Evolutionary conservation across 2,888 invertebrate genomes (phyloP), one percentile per base, ranked within the genome.

Genomic region (Didymodactylos carnosus): DNA sequence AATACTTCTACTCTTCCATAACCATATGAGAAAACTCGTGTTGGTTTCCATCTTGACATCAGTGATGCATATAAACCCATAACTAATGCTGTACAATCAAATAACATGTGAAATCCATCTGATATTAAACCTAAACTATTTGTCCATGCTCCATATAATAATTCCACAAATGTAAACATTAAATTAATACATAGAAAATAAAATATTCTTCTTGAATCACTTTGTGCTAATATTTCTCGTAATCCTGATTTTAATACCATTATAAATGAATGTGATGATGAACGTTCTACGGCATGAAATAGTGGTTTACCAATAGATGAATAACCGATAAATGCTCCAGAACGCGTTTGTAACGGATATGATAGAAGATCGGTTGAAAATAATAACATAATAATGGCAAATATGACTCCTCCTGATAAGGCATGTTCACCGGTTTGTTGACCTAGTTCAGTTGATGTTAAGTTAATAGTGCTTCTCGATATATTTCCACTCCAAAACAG

Each of bases 101-200:
- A 87, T 49, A 87, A 78, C 87, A 87, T 87, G 79, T 87, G 87
- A 79, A 87, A 87, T 6, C 86, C 86, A 79, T 87, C 87, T 3
- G 86, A 86, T 75, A 87, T 86, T 53, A 87, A 79, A 14, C 87
- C 86, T 39, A 87, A 49, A 23, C 49, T 25, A 79, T 87, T 87
- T 43, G 86, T 87, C 85, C 85, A 85, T 70, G 85, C 84, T 8
- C 87, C 87, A 78, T 87, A 87, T 3, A 84, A 77, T 78, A 87
- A 82, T 79, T 87, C 87, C 7, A 87, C 85, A 78, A 84, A 83
- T 4, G 85, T 86, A 77, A 86, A 86, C 35, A 62, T 35, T 71
- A 74, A 53, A 71, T 74, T 74, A 39, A 74, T 27, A 8, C 71
- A 74, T n/a, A 74, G 53, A 72, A 74, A 74, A 72, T 74, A 74